A percentile compares a stretch with the other conserved stretches of the same genome.
These are phyloP conservation scores for Chalcosyrphus nemorum DNA, from an alignment of 2,888 invertebrate species.

Conservation along the genomic window DNA sequence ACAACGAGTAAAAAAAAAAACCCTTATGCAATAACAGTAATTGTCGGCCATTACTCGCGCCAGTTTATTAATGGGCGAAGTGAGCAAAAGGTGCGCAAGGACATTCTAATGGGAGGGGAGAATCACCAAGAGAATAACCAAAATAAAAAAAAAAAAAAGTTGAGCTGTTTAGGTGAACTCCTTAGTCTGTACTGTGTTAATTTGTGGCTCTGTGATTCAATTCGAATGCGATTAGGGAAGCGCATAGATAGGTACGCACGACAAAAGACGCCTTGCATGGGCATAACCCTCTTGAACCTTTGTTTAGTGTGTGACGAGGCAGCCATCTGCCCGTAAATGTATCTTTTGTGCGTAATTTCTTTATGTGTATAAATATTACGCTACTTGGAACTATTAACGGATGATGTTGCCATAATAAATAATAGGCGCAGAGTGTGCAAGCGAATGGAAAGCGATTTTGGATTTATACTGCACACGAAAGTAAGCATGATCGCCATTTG, in stretches of 20 bases:
- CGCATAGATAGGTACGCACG: slow-evolving; percentile 46
- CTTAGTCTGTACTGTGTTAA: slow-evolving; percentile 61
- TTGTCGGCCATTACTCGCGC: slow-evolving; percentile 73
- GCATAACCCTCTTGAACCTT: slow-evolving; percentile 71
- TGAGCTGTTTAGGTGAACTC: slow-evolving; percentile 44
- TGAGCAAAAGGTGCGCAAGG: slow-evolving; percentile 68
- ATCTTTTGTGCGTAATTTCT: slow-evolving; percentile 66
- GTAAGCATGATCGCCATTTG: slow-evolving; percentile 69
- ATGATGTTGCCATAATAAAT: slow-evolving; percentile 71
- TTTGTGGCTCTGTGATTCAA: slow-evolving; percentile 72
- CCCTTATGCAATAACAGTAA: slow-evolving; percentile 72
- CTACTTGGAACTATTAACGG: slow-evolving; percentile 69
- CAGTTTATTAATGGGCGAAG: slow-evolving; percentile 72
- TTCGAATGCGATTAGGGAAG: slow-evolving; percentile 71
- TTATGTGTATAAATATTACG: slow-evolving; percentile 57
- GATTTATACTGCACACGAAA: slow-evolving; percentile 57
- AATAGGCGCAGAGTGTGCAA: slow-evolving; percentile 39
- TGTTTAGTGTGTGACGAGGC: slow-evolving; percentile 40
- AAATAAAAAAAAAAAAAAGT: slow-evolving; percentile 39
- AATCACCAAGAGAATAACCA: neutral
- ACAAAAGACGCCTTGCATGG: slow-evolving; percentile 27
- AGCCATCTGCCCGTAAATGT: slow-evolving; percentile 59
- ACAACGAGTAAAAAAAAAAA: slow-evolving; percentile 43
- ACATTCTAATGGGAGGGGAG: slow-evolving; percentile 44
- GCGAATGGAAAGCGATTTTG: slow-evolving; percentile 46